These are phyloP conservation scores for Urocolius indicus DNA, from an alignment of 2,113 vertebrate species.

Conservation along the genomic window DNA sequence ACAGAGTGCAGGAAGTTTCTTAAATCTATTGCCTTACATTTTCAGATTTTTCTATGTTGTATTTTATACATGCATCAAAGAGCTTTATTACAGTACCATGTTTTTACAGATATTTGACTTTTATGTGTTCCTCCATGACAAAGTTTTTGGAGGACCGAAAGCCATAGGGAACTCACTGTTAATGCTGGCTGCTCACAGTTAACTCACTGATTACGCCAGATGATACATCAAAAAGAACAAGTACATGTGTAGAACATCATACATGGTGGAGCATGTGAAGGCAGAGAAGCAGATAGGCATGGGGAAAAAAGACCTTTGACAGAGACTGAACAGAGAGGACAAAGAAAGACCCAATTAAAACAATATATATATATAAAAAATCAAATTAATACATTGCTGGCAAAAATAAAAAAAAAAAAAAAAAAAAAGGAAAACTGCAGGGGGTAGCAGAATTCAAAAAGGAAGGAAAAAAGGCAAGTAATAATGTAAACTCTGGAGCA, in stretches of 20 bases:
- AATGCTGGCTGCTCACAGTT: neutral
- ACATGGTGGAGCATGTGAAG: neutral
- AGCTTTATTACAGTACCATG: neutral
- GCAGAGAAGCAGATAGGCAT: neutral
- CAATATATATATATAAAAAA: neutral
- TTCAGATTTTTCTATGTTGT: neutral
- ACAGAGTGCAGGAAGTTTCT: neutral
- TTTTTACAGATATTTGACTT: neutral
- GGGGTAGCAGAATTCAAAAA: neutral
- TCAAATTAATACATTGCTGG: neutral
- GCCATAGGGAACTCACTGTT: neutral
- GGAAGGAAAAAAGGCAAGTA: neutral
- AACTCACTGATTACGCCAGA: neutral
- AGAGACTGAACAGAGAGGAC: neutral
- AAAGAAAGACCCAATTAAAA: neutral
- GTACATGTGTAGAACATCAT: neutral
- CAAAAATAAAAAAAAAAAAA: neutral
- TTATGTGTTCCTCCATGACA: neutral
- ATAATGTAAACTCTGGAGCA: rapidly evolving
- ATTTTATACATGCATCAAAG: neutral
- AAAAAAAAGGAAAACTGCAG: neutral
- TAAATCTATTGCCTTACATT: neutral
- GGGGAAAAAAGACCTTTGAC: neutral
- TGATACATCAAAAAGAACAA: neutral
- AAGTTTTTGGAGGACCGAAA: neutral